A percentile compares a stretch with the other conserved stretches of the same genome.
phyloP scores from a whole-genome alignment of 1,140 invertebrate species.

The Phenacoccus solenopsis region DNA sequence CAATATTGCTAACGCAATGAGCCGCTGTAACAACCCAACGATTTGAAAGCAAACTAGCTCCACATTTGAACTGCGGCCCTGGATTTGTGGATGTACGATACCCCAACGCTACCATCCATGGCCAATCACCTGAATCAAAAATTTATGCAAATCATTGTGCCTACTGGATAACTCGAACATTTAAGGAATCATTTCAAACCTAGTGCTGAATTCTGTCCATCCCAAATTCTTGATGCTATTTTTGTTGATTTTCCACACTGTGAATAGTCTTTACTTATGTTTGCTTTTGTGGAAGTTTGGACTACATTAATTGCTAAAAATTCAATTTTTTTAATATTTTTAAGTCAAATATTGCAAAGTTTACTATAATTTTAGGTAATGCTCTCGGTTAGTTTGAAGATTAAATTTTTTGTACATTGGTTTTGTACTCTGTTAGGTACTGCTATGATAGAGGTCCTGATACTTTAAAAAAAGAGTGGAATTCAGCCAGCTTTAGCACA shows the following conservation, averaged over 20 bases:
- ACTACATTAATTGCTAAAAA: no score
- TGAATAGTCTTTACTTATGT: background rate
- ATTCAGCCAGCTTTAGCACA: no score
- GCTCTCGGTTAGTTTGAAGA: no score
- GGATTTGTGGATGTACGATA: conserved; percentile 21
- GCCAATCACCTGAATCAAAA: conserved; percentile 33
- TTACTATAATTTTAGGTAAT: no score
- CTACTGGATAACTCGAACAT: background rate
- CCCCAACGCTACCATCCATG: conserved; percentile 40
- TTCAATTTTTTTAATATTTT: no score
- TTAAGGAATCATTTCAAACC: background rate
- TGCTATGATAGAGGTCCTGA: no score
- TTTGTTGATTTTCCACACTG: background rate
- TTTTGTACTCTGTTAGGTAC: no score
- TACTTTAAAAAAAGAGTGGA: no score
- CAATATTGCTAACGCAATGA: background rate
- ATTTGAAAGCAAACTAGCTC: conserved; percentile 3
- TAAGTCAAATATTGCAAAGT: no score
- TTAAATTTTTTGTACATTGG: no score
- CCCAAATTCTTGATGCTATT: background rate
- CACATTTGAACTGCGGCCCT: background rate
- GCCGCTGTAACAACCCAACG: conserved; percentile 14
- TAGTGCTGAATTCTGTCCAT: background rate
- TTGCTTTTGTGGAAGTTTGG: no score
- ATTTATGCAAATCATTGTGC: background rate